These are phyloP conservation scores for Lasioglossum baleicum DNA, from an alignment of 1,140 invertebrate species.

Conservation along the genomic window DNA sequence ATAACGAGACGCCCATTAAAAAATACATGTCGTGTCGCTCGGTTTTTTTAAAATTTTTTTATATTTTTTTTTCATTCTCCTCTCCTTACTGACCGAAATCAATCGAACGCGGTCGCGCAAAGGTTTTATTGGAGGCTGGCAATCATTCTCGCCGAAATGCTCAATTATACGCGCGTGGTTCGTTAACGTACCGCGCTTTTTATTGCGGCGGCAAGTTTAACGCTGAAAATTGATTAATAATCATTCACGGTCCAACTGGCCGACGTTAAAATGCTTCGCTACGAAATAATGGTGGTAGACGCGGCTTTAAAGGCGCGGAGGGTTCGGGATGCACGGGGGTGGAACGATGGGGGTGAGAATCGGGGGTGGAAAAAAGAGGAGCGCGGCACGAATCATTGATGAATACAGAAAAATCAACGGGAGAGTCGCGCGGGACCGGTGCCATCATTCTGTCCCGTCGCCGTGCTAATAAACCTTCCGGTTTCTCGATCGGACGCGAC, in stretches of 20 bases:
- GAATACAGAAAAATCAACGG: conserved; percentile 33
- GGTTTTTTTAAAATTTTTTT: no score
- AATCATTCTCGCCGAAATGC: conserved; percentile 60
- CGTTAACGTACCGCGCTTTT: conserved; percentile 64
- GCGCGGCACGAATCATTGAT: conserved; percentile 35
- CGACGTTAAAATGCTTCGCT: conserved; percentile 58
- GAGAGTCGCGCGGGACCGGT: not conserved
- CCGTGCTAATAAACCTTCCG: conserved; percentile 1
- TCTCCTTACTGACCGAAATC: conserved; percentile 41
- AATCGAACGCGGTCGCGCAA: conserved; percentile 55
- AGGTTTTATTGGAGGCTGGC: conserved; percentile 52
- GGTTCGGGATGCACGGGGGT: not conserved
- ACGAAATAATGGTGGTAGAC: conserved; percentile 54
- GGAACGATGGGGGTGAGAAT: not conserved
- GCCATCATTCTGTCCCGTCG: not conserved
- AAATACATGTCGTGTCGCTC: not conserved
- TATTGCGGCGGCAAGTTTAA: conserved; percentile 61
- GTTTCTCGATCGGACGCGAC: not conserved
- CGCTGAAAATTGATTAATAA: conserved; percentile 69
- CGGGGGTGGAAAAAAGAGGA: conserved; percentile 13
- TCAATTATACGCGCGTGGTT: conserved; percentile 63
- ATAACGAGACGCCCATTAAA: conserved; percentile 8
- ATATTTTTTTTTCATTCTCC: conserved; percentile 10
- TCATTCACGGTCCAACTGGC: conserved; percentile 61
- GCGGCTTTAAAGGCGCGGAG: not conserved